Conservation (phyloP, 2,797 vertebrate species). For the Astyanax mexicanus region DNA sequence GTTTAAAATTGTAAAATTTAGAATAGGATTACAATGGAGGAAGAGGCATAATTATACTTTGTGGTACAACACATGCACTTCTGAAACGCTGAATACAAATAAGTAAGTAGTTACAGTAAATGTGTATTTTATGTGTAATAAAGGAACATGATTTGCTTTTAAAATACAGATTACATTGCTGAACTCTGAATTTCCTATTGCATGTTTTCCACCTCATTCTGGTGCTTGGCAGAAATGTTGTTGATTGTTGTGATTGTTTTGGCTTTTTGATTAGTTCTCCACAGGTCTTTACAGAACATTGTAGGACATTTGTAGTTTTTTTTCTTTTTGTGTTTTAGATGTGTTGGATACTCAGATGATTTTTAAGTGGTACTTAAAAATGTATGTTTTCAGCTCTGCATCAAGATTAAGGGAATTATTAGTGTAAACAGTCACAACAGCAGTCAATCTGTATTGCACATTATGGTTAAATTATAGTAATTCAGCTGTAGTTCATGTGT, state of each 20-base stretch:
- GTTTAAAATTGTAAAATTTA: neutral
- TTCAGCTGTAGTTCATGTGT: too few relatives aligned
- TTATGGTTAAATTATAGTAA: too few relatives aligned
- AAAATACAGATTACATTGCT: conserved; percentile 22
- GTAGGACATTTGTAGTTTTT: too few relatives aligned
- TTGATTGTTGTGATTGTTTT: conserved; percentile 25
- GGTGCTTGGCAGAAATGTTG: neutral
- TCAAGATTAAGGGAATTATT: too few relatives aligned
- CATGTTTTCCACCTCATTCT: conserved; percentile 16
- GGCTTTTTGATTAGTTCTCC: neutral
- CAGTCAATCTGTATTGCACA: too few relatives aligned
- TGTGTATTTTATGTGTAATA: neutral
- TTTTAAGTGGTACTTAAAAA: too few relatives aligned
- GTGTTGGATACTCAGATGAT: too few relatives aligned
- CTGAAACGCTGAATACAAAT: neutral
- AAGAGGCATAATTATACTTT: too few relatives aligned
- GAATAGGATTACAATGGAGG: neutral
- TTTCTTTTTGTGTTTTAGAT: too few relatives aligned
- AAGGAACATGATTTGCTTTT: conserved; percentile 2
- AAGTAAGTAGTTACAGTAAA: neutral
- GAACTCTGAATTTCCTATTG: conserved; percentile 21
- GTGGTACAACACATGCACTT: neutral
- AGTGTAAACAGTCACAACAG: too few relatives aligned
- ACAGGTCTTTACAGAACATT: neutral
- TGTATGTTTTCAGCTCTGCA: too few relatives aligned